Base-by-base conservation (phyloP, 2,888 invertebrate genomes). In the Drosophila fulvimacula region DNA sequence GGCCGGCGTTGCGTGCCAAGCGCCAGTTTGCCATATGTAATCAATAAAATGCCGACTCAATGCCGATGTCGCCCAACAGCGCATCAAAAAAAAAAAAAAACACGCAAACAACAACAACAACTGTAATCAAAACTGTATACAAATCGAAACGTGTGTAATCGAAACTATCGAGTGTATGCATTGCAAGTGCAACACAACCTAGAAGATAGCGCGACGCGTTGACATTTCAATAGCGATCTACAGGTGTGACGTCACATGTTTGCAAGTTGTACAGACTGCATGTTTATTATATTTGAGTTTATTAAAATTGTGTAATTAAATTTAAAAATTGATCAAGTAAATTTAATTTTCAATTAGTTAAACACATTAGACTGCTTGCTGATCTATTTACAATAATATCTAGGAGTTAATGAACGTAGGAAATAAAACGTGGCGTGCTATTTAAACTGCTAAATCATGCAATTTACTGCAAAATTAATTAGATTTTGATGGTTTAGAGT, bases 1-100 rank as follows among this genome's bases (percentile, higher is more conserved):
- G 83, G 88, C 75, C 88, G 75, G 88, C 83, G 58, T 86, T 62
- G 86, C 81, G 81, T 81, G 81, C 71, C 78, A 77, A 65, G 42
- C 62, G 69, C 59, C 69, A 68, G 56, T 86, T 77, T 69, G 60
- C 64, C 67, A 71, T 69, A 68, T 86, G 78, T 71, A 82, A 81
- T 81, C 81, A 86, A 81, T 81, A 81, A 82, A 80, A 63, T 56
- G 62, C 69, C 74, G 62, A 63, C 69, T 76, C 78, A 78, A 76
- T 78, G 69, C 69, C 74, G 69, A 57, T 57, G 46, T 32, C 58
- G 57, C 34, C 41, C 44, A 48, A 42, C 42, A 48, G 46, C 39
- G 61, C 68, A 61, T 57, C 67, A 68, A 38, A 4, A 27, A 27
- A 27, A 4, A 27, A 27, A 27, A 2, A 27, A 52, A 61, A 21